Evolutionary conservation across 2,888 invertebrate genomes (phyloP), one percentile per base, ranked within the genome.

Genomic region (Julus scandinavius): DNA sequence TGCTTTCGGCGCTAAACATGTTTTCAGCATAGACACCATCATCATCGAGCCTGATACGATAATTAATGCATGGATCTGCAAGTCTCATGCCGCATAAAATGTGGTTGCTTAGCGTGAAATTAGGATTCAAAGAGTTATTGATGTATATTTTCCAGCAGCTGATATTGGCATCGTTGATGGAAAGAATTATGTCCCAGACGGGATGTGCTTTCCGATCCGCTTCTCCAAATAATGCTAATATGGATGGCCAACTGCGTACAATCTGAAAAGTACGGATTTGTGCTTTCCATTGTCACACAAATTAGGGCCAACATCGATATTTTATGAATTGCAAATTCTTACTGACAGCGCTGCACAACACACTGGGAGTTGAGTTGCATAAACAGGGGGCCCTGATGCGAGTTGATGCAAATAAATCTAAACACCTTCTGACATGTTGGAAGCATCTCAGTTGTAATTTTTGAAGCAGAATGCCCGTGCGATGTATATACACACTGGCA

Each of bases 261-360:
- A 63, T 63, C 63, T 63, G 63, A 17, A n/a, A 63, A 63, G n/a
- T n/a, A 17, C n/a, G 63, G 63, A 63, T 63, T 63, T 63, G n/a
- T 63, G 63, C n/a, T n/a, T 63, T n/a, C 63, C 63, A n/a, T 63
- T 63, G 63, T 63, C n/a, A 63, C 63, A 63, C 63, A 63, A 63
- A 63, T 63, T 63, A 63, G 63, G 17, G 63, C 63, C 63, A 63
- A 63, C 63, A 63, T n/a, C 63, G 63, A 63, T 63, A 63, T 63
- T 63, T 63, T n/a, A 63, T 63, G 63, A 63, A 63, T 63, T 63
- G 63, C 63, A 63, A 63, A 63, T 63, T 63, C 63, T 6, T 63
- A 3, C 63, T n/a, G 63, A 63, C 63, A n/a, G 63, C 63, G 17
- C n/a, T 63, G 63, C 11, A n/a, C n/a, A 63, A n/a, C 63, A 54